Conservation (phyloP, 2,797 vertebrate genomes). For the Acestrorhynchus altus region DNA sequence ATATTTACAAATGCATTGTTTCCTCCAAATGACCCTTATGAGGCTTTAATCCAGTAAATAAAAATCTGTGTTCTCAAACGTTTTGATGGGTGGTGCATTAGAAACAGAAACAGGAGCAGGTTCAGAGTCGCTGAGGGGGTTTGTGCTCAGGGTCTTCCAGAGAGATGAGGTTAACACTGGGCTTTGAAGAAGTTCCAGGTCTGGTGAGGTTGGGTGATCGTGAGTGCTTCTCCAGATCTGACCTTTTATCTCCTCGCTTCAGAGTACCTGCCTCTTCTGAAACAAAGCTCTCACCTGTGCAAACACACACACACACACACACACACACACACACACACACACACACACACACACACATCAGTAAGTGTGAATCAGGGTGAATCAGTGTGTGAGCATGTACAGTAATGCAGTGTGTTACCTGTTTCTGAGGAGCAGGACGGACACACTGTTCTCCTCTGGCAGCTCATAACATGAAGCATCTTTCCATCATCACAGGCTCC, state of each 20-base stretch:
- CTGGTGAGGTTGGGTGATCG: slow-evolving; percentile 49
- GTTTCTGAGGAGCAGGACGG: slow-evolving; percentile 71
- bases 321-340: background rate
- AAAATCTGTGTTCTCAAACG: no score
- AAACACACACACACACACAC: background rate
- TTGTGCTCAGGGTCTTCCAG: slow-evolving; percentile 55
- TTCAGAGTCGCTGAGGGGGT: slow-evolving; percentile 8
- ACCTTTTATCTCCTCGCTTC: slow-evolving; percentile 64
- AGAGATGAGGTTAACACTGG: slow-evolving; percentile 55
- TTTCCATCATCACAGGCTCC: slow-evolving; percentile 58
- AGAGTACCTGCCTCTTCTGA: slow-evolving; percentile 57
- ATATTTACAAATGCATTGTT: no score
- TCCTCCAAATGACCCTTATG: no score
- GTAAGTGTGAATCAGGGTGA: no score
- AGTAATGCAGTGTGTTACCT: slow-evolving; percentile 72
- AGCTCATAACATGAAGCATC: slow-evolving; percentile 53
- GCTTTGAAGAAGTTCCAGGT: slow-evolving; percentile 27
- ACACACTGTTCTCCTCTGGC: slow-evolving; percentile 68
- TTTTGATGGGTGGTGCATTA: no score
- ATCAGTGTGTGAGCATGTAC: slow-evolving; percentile 8
- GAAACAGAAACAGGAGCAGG: background rate
- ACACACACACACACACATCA: background rate
- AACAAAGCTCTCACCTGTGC: slow-evolving; percentile 61
- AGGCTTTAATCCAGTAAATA: no score
- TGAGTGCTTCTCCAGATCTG: slow-evolving; percentile 52